Evolutionary conservation across 2,113 vertebrate species (phyloP).

Genomic region (Rhegmatorhina hoffmannsi): DNA sequence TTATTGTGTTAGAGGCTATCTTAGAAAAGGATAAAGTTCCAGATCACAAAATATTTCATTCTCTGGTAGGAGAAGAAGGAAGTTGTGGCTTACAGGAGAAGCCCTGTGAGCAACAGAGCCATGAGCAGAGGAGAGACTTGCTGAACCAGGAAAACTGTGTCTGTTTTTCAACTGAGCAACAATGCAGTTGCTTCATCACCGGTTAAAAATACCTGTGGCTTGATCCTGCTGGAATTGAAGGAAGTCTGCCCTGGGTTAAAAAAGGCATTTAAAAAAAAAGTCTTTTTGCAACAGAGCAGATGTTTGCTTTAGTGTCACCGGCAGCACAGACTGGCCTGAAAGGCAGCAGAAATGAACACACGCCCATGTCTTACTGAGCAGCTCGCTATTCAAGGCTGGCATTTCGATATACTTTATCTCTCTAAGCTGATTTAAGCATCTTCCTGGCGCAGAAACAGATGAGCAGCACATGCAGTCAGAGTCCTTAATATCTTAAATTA

Average conservation of each 20-base stretch:
- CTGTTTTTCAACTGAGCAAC: neutral
- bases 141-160: neutral
- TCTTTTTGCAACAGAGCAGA: neutral
- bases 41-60: neutral
- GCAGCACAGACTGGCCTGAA: neutral
- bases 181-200: neutral
- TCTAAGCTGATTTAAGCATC: neutral
- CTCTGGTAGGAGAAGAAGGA: neutral
- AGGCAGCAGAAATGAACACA: neutral
- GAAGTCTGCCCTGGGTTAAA: constrained; percentile 1
- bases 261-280: neutral
- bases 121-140: neutral
- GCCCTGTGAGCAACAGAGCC: neutral
- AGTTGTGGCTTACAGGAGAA: constrained; percentile 8
- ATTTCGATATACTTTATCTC: neutral
- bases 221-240: neutral
- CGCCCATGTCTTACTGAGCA: neutral
- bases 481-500: neutral
- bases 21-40: neutral
- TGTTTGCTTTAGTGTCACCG: neutral
- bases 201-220: constrained; percentile 43
- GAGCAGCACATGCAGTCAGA: neutral
- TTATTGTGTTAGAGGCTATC: neutral
- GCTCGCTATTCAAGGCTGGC: neutral
- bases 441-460: neutral